These are phyloP conservation scores for Cettia cetti DNA, from an alignment of 2,113 vertebrate species.

Conservation along the genomic window DNA sequence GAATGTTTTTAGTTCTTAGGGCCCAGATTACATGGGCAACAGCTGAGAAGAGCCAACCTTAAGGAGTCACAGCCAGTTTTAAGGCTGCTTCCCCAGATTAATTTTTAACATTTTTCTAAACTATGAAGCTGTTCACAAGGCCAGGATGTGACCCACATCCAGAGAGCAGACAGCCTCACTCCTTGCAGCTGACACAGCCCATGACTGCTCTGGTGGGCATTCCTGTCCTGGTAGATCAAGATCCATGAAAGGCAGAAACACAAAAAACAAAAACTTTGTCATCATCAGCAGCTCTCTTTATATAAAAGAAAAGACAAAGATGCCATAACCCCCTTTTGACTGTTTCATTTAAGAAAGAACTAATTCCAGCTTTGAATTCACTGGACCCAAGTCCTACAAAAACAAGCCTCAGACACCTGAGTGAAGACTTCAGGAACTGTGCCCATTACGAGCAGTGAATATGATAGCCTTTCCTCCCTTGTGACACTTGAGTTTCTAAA, in stretches of 20 bases:
- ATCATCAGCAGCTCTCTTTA: neutral
- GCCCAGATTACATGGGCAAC: neutral
- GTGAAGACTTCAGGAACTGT: neutral
- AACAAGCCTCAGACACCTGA: neutral
- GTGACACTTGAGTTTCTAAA: constrained; percentile 7
- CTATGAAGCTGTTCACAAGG: neutral
- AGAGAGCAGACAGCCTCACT: neutral
- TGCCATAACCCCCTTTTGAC: neutral
- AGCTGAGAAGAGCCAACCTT: neutral
- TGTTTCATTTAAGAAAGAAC: neutral
- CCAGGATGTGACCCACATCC: neutral
- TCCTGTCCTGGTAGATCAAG: neutral
- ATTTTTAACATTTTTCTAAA: neutral
- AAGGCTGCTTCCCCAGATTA: neutral
- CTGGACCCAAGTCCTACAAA: neutral
- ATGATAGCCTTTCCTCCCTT: neutral
- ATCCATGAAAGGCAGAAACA: neutral
- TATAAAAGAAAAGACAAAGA: neutral
- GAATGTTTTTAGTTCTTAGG: neutral
- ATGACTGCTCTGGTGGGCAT: neutral
- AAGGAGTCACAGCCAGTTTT: neutral
- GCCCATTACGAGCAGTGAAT: neutral
- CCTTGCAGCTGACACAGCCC: neutral
- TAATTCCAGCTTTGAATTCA: neutral
- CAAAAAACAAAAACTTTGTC: fast-evolving